These are phyloP conservation scores for Glossophaga mutica DNA, from an alignment of 2,797 vertebrate species.

Conservation along the genomic window DNA sequence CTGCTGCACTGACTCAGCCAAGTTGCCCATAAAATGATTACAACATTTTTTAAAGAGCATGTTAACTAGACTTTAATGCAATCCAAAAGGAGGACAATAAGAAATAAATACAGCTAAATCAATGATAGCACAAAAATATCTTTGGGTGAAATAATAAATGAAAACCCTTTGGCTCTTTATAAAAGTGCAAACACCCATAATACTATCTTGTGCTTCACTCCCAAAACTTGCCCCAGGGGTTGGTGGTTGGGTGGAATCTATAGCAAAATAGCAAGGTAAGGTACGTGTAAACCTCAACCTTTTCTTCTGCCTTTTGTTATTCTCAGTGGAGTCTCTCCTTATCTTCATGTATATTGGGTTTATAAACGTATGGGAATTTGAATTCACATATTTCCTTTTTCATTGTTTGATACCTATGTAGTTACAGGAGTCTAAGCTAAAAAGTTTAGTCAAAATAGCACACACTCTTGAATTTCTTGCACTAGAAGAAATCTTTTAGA, in stretches of 20 bases:
- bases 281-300: not conserved
- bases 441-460: not conserved
- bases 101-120: not conserved
- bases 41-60: not conserved
- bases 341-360: not conserved
- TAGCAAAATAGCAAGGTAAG: not conserved
- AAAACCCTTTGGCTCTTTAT: not conserved
- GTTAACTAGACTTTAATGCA: slow-evolving; percentile 26
- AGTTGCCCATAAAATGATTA: slow-evolving; percentile 24
- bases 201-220: not conserved
- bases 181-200: not conserved
- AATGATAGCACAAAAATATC: not conserved
- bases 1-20: not conserved
- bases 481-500: not conserved
- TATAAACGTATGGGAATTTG: not conserved
- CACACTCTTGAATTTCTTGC: not conserved
- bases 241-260: not conserved
- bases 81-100: not conserved
- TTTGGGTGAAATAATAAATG: slow-evolving; percentile 33
- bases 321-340: not conserved
- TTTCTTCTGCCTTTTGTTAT: not conserved
- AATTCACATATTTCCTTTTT: not conserved
- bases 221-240: not conserved
- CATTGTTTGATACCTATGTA: not conserved
- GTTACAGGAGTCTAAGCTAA: not conserved